A percentile compares a stretch with the other conserved stretches of the same genome.
Evolutionary conservation across 2,888 invertebrate species (phyloP).

Genomic region (Pterostichus madidus): DNA sequence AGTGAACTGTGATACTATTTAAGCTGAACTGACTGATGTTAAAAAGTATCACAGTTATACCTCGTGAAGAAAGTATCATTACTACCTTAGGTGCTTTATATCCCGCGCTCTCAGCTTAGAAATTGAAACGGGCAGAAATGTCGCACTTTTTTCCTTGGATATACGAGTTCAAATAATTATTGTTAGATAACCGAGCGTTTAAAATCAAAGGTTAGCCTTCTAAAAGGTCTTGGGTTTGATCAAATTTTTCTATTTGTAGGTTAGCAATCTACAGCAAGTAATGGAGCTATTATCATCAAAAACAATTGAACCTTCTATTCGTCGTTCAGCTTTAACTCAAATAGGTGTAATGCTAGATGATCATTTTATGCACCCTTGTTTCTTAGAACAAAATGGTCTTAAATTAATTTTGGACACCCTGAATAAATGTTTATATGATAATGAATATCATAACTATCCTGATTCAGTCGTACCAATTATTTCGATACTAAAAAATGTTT

Average conservation of each 20-base stretch:
- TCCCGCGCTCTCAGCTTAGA: too few species aligned
- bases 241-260: constrained; percentile 71
- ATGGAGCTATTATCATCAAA: constrained; percentile 75
- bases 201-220: too few species aligned
- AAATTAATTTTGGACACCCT: constrained; percentile 78
- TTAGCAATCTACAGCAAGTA: constrained; percentile 77
- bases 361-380: constrained; percentile 80
- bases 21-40: too few species aligned
- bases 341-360: constrained; percentile 84
- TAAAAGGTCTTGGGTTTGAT: too few species aligned
- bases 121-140: too few species aligned
- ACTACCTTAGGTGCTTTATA: too few species aligned
- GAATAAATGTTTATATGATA: constrained; percentile 76
- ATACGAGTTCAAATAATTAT: too few species aligned
- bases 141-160: too few species aligned
- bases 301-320: constrained; percentile 82
- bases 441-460: constrained; percentile 78
- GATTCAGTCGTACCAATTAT: constrained; percentile 79
- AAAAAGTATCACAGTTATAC: too few species aligned
- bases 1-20: too few species aligned
- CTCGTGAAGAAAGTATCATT: too few species aligned
- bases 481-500: constrained; percentile 77
- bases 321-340: constrained; percentile 84
- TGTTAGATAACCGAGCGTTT: too few species aligned
- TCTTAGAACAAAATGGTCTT: constrained; percentile 81